Percentiles rank a stretch among this genome's conserved stretches.
phyloP scores from a whole-genome alignment of 2,113 vertebrate genomes.

The Okapia johnstoni region DNA sequence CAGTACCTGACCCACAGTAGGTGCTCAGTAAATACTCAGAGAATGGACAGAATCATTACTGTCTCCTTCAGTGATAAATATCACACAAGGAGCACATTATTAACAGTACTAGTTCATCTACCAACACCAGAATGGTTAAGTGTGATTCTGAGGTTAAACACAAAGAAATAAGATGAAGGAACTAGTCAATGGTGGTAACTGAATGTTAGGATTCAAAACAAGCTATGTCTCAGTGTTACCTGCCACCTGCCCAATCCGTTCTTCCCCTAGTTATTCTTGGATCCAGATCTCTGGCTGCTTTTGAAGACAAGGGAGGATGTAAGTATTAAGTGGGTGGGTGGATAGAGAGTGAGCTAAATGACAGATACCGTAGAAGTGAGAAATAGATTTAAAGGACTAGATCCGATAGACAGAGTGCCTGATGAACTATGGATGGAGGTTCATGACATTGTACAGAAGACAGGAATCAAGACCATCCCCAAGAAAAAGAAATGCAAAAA shows the following conservation, averaged over 20 bases:
- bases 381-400: no score
- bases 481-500: no score
- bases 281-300: background rate
- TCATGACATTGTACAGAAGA: no score
- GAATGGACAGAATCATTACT: no score
- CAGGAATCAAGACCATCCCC: no score
- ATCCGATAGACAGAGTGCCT: no score
- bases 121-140: background rate
- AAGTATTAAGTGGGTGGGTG: no score
- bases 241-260: rapidly evolving
- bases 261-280: background rate
- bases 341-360: background rate
- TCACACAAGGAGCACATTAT: background rate
- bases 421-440: no score
- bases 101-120: background rate
- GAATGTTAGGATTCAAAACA: background rate
- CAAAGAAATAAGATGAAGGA: background rate
- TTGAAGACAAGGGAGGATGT: background rate
- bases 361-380: background rate
- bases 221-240: background rate
- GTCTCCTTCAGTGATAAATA: background rate
- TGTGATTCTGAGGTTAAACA: background rate
- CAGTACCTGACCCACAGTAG: background rate
- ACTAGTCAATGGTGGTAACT: no score
- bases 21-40: background rate